Conservation (phyloP, 2,797 vertebrate species). For the Centroberyx gerrardi region DNA sequence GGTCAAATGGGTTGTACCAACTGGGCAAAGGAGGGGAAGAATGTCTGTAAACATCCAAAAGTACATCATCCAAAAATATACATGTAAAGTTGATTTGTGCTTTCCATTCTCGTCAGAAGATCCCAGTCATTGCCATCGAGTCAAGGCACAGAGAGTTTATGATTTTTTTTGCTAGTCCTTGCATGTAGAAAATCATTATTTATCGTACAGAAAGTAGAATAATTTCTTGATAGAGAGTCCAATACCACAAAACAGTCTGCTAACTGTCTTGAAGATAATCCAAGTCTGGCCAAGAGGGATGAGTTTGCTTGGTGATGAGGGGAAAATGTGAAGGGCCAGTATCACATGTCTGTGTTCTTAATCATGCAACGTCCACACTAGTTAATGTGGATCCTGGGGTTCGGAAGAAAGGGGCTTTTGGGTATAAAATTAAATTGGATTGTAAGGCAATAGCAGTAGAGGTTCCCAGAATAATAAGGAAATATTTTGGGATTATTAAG, state of each 20-base stretch:
- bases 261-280: no score
- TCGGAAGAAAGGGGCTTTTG: background rate
- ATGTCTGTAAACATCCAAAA: background rate
- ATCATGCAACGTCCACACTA: background rate
- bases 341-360: background rate
- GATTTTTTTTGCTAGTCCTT: no score
- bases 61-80: slow-evolving; percentile 1
- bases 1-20: background rate
- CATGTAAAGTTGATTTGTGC: background rate
- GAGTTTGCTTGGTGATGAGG: no score
- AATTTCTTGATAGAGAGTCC: no score
- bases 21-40: background rate
- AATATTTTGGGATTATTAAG: background rate
- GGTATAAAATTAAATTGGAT: slow-evolving; percentile 2
- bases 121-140: background rate
- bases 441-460: slow-evolving; percentile 2
- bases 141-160: background rate
- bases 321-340: background rate
- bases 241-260: no score
- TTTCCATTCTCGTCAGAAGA: background rate
- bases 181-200: no score
- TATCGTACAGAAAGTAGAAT: no score
- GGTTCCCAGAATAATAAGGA: background rate
- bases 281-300: no score
- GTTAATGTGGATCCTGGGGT: background rate